Base-by-base conservation (phyloP, 2,113 vertebrate species). In the Dissostichus mawsoni region DNA sequence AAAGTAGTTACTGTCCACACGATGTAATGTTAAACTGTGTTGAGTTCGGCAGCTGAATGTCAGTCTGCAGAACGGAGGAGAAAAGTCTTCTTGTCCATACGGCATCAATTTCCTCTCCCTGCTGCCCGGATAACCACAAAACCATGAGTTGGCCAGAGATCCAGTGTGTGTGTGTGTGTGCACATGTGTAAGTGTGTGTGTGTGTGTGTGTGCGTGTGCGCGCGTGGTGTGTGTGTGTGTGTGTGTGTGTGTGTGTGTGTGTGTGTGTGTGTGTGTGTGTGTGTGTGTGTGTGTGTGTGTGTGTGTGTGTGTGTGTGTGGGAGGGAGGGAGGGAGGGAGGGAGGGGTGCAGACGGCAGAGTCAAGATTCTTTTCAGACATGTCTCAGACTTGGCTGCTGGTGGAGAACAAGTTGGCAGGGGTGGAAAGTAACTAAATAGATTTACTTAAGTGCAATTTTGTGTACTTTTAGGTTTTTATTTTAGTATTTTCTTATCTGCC, bases 41-140 rank as follows among this genome's bases (percentile, higher is more conserved):
- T 71, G 79, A 67, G 14, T 44, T 73, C 82, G 87, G 67, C 78
- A 74, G 82, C 75, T 18, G 69, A 36, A 14, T 20, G 76, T 44
- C 23, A 1, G 57, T 73, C 63, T 50, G 70, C 56, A 20, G 80
- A 85, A 83, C 76, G 81, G 78, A 85, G 85, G 90, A 90, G 78
- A 90, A 92, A 91, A 79, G 74, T 25, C 83, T 84, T 87, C n/a
- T 89, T 90, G 86, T 91, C 80, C 87, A 58, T 78, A 83, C 83
- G 84, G 87, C 77, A 80, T 84, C 13, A 75, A 84, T 85, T 88
- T 90, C 84, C 67, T 80, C 77, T 74, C 68, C 74, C 84, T 87
- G 84, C 84, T 85, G 87, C 82, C 84, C 75, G 78, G 76, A 80
- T 79, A 84, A 84, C 84, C 83, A 83, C 77, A 84, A 86, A 87